These are phyloP conservation scores for Puffinus mauretanicus DNA, from an alignment of 2,113 vertebrate species.

Conservation along the genomic window DNA sequence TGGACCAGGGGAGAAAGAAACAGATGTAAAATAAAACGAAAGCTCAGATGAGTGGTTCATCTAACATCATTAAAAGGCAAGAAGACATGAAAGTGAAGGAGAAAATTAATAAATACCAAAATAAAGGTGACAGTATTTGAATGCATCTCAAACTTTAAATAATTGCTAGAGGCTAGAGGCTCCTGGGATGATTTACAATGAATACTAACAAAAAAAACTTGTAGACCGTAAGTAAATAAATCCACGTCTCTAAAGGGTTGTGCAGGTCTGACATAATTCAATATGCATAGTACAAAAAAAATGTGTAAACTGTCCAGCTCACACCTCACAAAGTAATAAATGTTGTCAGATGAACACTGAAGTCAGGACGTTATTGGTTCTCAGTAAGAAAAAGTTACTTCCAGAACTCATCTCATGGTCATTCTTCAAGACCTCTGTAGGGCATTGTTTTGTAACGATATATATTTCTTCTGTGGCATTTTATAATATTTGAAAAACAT, in stretches of 20 bases:
- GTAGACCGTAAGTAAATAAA: constrained; percentile 5
- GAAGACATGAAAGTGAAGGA: not conserved
- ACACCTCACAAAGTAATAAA: not conserved
- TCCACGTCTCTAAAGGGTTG: not conserved
- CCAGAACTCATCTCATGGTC: not conserved
- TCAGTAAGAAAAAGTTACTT: not conserved
- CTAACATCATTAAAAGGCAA: not conserved
- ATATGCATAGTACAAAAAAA: not conserved
- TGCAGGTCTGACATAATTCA: not conserved
- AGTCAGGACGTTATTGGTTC: not conserved
- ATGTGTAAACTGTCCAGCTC: not conserved
- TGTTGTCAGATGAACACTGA: not conserved
- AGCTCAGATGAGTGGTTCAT: not conserved
- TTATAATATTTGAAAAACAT: not conserved
- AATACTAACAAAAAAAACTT: not conserved
- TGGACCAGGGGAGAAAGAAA: not conserved
- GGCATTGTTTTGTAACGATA: not conserved
- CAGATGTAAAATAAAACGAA: not conserved
- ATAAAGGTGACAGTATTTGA: not conserved
- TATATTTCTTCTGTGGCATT: not conserved
- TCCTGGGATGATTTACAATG: not conserved
- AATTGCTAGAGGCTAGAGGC: not conserved
- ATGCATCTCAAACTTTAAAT: not conserved
- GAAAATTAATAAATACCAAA: not conserved
- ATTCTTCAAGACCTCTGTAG: not conserved